Base-by-base conservation (phyloP, 2,797 vertebrate species). In the Coendou prehensilis region DNA sequence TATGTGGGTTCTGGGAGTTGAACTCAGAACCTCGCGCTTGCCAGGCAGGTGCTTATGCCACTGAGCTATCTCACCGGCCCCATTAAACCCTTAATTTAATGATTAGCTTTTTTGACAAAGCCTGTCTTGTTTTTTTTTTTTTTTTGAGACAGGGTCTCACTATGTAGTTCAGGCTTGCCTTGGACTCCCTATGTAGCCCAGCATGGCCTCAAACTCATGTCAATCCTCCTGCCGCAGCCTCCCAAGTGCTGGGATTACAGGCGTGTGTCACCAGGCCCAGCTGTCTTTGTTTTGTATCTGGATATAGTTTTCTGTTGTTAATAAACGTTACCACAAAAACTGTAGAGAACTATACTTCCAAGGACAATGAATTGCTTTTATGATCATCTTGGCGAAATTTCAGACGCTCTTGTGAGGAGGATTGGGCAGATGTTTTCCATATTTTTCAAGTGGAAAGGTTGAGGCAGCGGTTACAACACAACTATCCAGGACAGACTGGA, bases 21-120 rank as follows among this genome's bases (percentile, higher is more conserved):
- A 41, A 41, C 37, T 41, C 37, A 41, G 37, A 2, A 41, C 37
- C 37, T 41, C 37, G 37, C 37, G 37, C 37, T 41, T 41, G 37
- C 37, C 37, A 41, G 37, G 37, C 37, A 41, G 37, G 37, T 41
- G 37, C 37, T 41, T 41, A 41, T 41, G 37, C 37, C 37, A 41
- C 37, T 41, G 37, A 41, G 37, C 37, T 41, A 41, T 41, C 37
- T 41, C 37, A 41, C 37, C 37, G 37, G 37, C 37, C 37, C 37
- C 37, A 41, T 88, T 78, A 81, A 95, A 73, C n/a, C 30, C 26
- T 78, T 52, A 85, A 67, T 88, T 69, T 85, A 59, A 79, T 73
- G 22, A 64, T 86, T 30, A 82, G 4, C 18, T 50, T 94, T 94
- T 76, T 83, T n/a, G 50, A 89, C 3, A 59, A 91, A 23, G n/a